phyloP scores from a whole-genome alignment of 2,888 invertebrate genomes.

The Lycia hirtaria region DNA sequence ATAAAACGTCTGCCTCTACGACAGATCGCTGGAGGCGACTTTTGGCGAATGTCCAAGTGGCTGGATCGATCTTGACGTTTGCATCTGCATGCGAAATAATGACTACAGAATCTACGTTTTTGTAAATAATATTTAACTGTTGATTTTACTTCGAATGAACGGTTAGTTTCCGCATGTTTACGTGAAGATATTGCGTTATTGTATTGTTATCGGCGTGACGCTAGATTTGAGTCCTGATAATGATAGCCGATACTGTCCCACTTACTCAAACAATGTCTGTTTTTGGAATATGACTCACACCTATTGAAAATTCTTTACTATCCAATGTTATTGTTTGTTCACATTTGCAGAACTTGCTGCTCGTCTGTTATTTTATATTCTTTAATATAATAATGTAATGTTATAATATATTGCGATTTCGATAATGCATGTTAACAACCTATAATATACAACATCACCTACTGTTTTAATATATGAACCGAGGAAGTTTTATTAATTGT shows the following conservation, averaged over 20 bases:
- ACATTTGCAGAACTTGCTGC: background rate
- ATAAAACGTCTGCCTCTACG: conserved; percentile 39
- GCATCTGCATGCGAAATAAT: conserved; percentile 67
- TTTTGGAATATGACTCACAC: conserved; percentile 24
- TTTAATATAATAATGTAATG: background rate
- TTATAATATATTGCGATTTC: background rate
- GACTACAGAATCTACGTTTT: conserved; percentile 63
- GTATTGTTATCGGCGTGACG: conserved; percentile 21
- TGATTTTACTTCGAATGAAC: background rate
- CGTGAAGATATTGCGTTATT: conserved; percentile 14
- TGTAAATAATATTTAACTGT: conserved; percentile 15
- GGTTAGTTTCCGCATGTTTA: conserved; percentile 16
- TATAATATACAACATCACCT: no score
- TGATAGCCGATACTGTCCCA: conserved; percentile 19
- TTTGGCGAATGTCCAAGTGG: conserved; percentile 77
- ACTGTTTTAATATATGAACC: background rate
- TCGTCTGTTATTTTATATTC: background rate
- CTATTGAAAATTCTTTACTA: background rate
- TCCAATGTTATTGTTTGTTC: conserved; percentile 6
- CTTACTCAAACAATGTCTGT: conserved; percentile 25
- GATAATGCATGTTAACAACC: no score
- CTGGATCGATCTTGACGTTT: conserved; percentile 76
- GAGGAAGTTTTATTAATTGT: background rate
- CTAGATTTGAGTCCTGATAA: conserved; percentile 25
- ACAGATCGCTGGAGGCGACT: conserved; percentile 66